Evolutionary conservation across 2,113 vertebrate genomes (phyloP), one percentile per base, ranked within the genome.

Genomic region (Sprattus sprattus): DNA sequence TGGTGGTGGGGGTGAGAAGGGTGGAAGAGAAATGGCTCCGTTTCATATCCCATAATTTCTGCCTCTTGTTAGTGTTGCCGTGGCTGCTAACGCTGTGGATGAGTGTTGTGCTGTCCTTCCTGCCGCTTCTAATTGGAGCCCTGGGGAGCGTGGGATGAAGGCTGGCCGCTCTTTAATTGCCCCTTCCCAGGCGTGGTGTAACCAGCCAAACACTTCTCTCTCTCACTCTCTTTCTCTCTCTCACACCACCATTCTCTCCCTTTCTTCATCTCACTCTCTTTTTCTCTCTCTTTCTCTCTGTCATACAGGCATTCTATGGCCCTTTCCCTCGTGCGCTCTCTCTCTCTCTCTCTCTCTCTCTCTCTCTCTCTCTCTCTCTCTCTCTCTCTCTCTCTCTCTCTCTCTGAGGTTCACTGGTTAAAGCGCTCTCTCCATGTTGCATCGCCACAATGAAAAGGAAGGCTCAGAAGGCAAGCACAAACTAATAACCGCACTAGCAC

Each of bases 11-110:
- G 52, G 64, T 5, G 46, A 22, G 71, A 22, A 28, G 83, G 82
- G 67, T 89, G 88, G 85, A 78, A 78, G 71, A 78, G 32, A 78
- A 88, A 86, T 87, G 81, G 60, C 88, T 89, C 83, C 87, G 82
- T 89, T 89, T 88, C 82, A 85, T 89, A 90, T 91, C 89, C 90
- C 86, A 89, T 91, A 90, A 91, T 90, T 89, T 89, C 89, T 88
- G 86, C 86, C 67, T 86, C 87, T 86, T 90, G 89, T 89, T 88
- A 89, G 86, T 88, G 88, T 89, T 90, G 88, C 89, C 57, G 88
- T 86, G 60, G 83, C 86, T 85, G 85, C 81, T 84, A 67, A 83
- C 84, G 75, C 85, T 80, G 86, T 82, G 86, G 88, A 89, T 86
- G 85, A 89, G 88, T 90, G 87, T 89, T 88, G 88, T 89, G 86